These are phyloP conservation scores for Tamandua tetradactyla DNA, from an alignment of 2,797 vertebrate species.

Conservation along the genomic window DNA sequence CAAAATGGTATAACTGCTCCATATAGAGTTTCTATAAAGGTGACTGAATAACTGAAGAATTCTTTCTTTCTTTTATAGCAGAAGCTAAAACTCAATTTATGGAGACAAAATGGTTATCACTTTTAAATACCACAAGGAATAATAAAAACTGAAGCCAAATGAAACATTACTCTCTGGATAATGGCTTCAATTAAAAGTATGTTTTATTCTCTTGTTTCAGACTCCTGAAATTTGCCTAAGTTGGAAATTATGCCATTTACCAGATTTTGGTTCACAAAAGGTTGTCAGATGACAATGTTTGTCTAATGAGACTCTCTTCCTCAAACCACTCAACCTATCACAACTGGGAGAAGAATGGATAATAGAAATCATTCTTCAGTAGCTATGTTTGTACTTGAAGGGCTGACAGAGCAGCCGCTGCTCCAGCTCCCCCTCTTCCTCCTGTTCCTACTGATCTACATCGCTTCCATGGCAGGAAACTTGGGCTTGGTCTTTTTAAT, in stretches of 20 bases:
- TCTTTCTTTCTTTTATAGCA: background rate
- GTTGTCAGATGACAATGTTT: background rate
- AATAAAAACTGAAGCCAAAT: background rate
- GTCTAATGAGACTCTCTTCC: background rate
- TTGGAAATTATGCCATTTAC: background rate
- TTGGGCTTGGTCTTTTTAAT: constrained; percentile 68
- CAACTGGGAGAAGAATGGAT: background rate
- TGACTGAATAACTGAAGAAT: background rate
- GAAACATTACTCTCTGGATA: background rate
- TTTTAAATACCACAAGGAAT: background rate
- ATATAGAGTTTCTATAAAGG: background rate
- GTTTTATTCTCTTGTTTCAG: background rate
- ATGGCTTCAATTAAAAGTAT: background rate
- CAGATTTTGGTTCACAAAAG: too few species aligned
- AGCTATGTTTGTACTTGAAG: constrained; percentile 41
- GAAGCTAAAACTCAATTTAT: background rate
- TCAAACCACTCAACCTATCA: background rate
- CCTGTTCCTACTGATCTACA: constrained; percentile 52
- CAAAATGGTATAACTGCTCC: background rate
- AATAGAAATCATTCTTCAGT: background rate
- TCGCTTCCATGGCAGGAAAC: constrained; percentile 65
- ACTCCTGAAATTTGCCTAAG: background rate
- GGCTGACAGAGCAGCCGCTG: background rate
- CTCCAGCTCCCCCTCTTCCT: constrained; percentile 54
- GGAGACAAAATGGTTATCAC: background rate